These are phyloP conservation scores for Entelurus aequoreus DNA, from an alignment of 2,113 vertebrate genomes.

Conservation along the genomic window DNA sequence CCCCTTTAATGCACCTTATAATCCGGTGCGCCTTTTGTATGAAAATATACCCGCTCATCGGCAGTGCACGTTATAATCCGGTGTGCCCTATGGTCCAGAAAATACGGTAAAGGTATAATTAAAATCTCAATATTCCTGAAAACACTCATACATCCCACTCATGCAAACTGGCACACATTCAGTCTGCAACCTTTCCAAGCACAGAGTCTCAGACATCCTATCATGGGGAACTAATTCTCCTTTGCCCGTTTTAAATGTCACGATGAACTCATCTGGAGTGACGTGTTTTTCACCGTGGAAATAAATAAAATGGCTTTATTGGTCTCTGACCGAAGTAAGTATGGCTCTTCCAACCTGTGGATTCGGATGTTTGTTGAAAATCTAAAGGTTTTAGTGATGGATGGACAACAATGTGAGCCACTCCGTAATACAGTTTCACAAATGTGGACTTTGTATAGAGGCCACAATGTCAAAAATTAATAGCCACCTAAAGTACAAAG, in stretches of 20 bases:
- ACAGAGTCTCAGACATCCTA: constrained; percentile 56
- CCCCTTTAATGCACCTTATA: too few relatives aligned
- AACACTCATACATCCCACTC: constrained; percentile 1
- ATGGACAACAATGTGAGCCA: constrained; percentile 38
- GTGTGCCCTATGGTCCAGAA: too few relatives aligned
- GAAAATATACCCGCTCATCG: too few relatives aligned
- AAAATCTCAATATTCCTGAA: neutral
- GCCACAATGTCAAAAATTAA: constrained; percentile 23
- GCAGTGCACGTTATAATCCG: too few relatives aligned
- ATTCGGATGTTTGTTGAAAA: constrained; percentile 38
- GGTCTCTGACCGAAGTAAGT: constrained; percentile 39
- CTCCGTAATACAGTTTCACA: neutral
- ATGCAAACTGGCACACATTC: constrained; percentile 7
- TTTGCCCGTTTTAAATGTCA: constrained; percentile 76
- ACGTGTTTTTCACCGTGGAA: constrained; percentile 72
- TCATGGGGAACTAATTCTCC: constrained; percentile 74
- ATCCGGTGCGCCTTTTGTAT: too few relatives aligned
- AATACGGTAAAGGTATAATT: too few relatives aligned
- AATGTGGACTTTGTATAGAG: constrained; percentile 5
- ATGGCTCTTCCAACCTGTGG: constrained; percentile 16
- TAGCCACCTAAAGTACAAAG: neutral
- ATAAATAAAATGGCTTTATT: constrained; percentile 68
- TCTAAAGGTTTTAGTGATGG: constrained; percentile 60
- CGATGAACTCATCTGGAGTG: constrained; percentile 71
- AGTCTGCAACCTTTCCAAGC: constrained; percentile 21